These are phyloP conservation scores for Plebejus argus DNA, from an alignment of 2,888 invertebrate species.

Conservation along the genomic window DNA sequence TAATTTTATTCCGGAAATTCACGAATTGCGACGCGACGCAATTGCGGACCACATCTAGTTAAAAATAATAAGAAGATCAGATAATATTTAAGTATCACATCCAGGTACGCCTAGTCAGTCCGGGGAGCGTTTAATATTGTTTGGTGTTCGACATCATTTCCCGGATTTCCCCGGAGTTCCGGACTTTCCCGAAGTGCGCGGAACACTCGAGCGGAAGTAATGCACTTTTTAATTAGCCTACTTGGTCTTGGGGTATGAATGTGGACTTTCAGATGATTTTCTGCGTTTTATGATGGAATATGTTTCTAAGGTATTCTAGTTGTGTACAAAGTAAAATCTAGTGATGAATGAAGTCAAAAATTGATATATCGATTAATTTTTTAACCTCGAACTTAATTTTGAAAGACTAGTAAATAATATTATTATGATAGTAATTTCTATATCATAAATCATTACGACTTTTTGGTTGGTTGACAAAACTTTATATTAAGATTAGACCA, in stretches of 20 bases:
- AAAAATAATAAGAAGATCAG: no score
- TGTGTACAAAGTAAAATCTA: background rate
- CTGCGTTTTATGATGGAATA: background rate
- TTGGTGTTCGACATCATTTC: background rate
- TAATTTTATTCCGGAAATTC: no score
- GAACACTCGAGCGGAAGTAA: background rate
- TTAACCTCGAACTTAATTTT: background rate
- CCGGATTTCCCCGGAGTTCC: constrained; percentile 18
- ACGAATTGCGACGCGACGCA: no score
- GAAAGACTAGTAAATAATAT: no score
- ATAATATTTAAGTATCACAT: background rate
- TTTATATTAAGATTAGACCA: no score
- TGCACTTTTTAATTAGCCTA: constrained; percentile 17
- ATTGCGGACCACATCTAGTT: no score
- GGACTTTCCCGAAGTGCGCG: background rate
- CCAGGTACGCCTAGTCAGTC: background rate
- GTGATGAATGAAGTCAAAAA: background rate
- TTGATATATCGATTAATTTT: background rate
- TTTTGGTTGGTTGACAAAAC: no score
- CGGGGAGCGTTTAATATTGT: background rate
- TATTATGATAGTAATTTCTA: no score
- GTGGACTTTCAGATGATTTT: background rate
- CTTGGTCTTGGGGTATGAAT: background rate
- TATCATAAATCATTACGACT: no score
- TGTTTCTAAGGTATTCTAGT: background rate